Evolutionary conservation across 2,797 vertebrate species (phyloP).

Genomic region (Falco biarmicus): DNA sequence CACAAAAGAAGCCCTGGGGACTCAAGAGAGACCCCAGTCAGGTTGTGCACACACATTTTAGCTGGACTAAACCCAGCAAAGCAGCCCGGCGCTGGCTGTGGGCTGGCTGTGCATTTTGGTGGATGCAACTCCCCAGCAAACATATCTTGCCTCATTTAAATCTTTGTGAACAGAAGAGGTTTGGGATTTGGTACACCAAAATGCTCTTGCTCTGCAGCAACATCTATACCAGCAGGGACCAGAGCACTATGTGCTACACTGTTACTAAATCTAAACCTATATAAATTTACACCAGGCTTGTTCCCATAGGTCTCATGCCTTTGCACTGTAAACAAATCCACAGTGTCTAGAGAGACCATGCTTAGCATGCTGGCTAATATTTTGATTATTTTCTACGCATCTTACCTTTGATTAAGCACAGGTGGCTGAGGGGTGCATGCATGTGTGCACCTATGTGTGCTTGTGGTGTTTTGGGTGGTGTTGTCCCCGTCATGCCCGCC

Average conservation of each 20-base stretch:
- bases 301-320: background rate
- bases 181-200: background rate
- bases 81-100: background rate
- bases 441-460: background rate
- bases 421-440: background rate
- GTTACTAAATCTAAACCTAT: background rate
- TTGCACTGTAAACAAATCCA: background rate
- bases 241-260: rapidly evolving
- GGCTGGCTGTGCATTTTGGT: background rate
- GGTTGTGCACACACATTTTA: rapidly evolving
- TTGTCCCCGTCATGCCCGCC: too few species aligned
- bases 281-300: background rate
- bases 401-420: background rate
- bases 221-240: background rate
- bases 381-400: background rate
- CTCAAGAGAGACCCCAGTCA: background rate
- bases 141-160: background rate
- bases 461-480: background rate
- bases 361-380: background rate
- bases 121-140: background rate
- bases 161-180: background rate
- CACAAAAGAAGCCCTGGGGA: rapidly evolving
- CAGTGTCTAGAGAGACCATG: background rate
- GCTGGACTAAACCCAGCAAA: background rate
- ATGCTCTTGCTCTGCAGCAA: background rate